phyloP scores from a whole-genome alignment of 1,140 invertebrate genomes.

The Paraescarpia echinospica region DNA sequence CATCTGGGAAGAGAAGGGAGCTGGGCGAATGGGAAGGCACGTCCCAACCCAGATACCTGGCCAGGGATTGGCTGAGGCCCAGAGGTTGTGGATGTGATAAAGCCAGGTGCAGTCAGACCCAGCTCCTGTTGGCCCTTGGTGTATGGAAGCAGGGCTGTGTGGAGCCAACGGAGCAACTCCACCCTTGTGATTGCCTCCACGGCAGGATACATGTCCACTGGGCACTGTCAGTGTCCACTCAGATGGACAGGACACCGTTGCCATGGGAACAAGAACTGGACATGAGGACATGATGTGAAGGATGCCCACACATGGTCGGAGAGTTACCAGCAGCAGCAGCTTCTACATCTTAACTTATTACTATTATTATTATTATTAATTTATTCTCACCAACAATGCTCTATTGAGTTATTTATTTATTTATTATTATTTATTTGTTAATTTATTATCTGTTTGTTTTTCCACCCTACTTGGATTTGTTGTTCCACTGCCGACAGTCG shows the following conservation, averaged over 20 bases:
- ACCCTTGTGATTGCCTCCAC: not conserved
- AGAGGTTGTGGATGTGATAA: not conserved
- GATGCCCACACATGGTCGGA: not conserved
- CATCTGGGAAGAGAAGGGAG: not conserved
- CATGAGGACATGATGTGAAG: not conserved
- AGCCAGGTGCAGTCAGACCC: not conserved
- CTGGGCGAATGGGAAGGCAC: not conserved
- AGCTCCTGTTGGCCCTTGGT: not conserved
- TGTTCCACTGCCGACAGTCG: not conserved
- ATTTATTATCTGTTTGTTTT: not conserved
- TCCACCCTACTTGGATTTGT: not conserved
- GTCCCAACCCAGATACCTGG: not conserved
- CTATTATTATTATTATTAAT: not conserved
- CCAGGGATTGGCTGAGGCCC: not conserved
- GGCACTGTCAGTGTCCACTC: not conserved
- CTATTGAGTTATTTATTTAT: not conserved
- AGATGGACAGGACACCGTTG: not conserved
- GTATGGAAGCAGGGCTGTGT: not conserved
- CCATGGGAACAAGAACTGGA: not conserved
- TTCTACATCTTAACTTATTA: not conserved
- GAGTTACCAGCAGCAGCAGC: not conserved
- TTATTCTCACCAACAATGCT: not conserved
- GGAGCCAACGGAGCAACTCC: too few species aligned
- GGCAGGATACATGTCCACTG: not conserved
- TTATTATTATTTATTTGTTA: not conserved